Base-by-base conservation (phyloP, 2,113 vertebrate species). In the Burhinus oedicnemus region DNA sequence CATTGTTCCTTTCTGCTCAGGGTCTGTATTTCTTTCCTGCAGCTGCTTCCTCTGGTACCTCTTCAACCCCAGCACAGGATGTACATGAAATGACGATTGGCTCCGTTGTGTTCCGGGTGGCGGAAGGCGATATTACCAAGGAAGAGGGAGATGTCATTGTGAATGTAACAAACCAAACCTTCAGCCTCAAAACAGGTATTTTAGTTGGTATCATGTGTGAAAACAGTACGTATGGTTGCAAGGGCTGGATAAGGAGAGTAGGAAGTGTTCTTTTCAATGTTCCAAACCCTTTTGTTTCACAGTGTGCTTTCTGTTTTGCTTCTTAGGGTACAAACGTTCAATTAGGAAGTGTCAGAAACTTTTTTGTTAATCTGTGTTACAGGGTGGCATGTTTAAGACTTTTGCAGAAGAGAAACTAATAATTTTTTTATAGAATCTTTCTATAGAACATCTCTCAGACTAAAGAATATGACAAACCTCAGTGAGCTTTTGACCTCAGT, bases 101-200 rank as follows among this genome's bases (percentile, higher is more conserved):
- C 78, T 96, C 96, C 8, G 42, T 99, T 13, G 17, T 78, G 8
- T 95, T 99, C 65, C 98, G 95, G 57, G 98, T 98, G 82, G 96
- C 95, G 9, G 95, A 92, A 40, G 99, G 99, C n/a, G 98, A 99
- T 90, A 99, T 99, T 81, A 99, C 98, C 49, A 98, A 98, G 75
- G 99, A 99, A 95, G 95, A 83, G 1, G 96, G 49, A 65, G 99
- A 99, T 86, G 97, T 98, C 65, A 99, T 99, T 55, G 98, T 99
- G 74, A 99, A 99, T 94, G 98, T 99, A 83, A 98, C 98, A 78
- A 98, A 99, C 93, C 36, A 95, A 1, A 18, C 25, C 1, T 99
- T 99, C 93, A 96, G 36, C 83, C 98, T 98, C 30, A 98, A 98
- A 96, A 9, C 90, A 98, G 99, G 99, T 99, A 98, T 87, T 93